Conservation (phyloP, 1,140 invertebrate genomes). For the Drosophila virilis region DNA sequence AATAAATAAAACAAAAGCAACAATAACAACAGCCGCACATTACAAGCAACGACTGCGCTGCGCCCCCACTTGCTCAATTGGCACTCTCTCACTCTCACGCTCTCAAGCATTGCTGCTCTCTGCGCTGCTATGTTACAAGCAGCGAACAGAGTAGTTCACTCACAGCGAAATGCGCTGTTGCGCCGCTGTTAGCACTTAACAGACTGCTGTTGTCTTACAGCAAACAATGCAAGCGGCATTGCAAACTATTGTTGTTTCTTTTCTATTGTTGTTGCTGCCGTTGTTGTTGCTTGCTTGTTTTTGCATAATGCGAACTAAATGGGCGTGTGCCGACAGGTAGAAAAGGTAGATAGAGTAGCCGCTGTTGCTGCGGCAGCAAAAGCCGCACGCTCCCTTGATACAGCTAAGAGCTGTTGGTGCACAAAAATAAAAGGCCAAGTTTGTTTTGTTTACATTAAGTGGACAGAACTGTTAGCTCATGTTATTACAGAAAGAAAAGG, state of each 20-base stretch:
- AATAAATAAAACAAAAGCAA: conserved; percentile 21
- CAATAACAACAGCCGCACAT: conserved; percentile 43
- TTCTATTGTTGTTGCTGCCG: not conserved
- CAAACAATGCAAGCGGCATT: conserved; percentile 30
- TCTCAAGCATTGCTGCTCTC: conserved; percentile 8
- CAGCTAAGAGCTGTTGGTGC: not conserved
- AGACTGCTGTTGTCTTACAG: conserved; percentile 32
- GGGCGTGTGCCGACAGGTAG: conserved; percentile 19
- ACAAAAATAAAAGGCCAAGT: conserved; percentile 17
- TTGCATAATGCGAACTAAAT: conserved; percentile 28
- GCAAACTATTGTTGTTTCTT: conserved; percentile 21
- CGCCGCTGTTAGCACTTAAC: conserved; percentile 43
- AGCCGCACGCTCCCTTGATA: conserved; percentile 22
- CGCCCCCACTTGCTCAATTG: conserved; percentile 35
- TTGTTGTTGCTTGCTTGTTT: conserved; percentile 15
- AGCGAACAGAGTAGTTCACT: conserved; percentile 7
- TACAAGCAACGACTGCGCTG: conserved; percentile 38
- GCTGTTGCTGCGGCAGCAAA: conserved; percentile 17
- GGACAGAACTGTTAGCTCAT: conserved; percentile 33
- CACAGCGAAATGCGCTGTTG: conserved; percentile 36
- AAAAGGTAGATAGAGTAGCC: not conserved
- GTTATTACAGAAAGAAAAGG: conserved; percentile 10
- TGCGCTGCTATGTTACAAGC: conserved; percentile 14
- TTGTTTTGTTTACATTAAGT: conserved; percentile 53
- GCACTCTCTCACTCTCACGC: conserved; percentile 19